Evolutionary conservation across 2,888 invertebrate species (phyloP).

Genomic region (Loripinus fragilis): DNA sequence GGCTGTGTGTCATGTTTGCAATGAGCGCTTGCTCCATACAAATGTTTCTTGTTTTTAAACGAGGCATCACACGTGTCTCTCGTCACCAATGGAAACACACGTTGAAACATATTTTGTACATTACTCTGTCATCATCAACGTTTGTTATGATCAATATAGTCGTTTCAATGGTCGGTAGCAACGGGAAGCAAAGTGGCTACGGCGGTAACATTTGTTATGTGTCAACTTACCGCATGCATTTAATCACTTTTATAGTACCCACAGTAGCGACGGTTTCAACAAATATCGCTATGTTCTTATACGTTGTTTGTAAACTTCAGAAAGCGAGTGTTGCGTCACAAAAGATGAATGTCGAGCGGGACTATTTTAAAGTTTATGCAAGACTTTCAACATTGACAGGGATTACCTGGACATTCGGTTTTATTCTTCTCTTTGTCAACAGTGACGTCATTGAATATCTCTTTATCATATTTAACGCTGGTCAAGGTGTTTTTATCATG

Average conservation of each 20-base stretch:
- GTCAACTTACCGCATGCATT: slow-evolving; percentile 33
- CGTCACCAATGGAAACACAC: neutral
- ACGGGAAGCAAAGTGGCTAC: slow-evolving; percentile 35
- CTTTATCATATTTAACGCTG: slow-evolving; percentile 45
- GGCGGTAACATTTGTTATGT: slow-evolving; percentile 43
- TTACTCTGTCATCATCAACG: slow-evolving; percentile 12
- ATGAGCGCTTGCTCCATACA: slow-evolving; percentile 52
- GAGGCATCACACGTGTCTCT: neutral
- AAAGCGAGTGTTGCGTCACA: slow-evolving; percentile 15
- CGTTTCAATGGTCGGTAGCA: neutral
- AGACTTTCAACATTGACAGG: slow-evolving; percentile 52
- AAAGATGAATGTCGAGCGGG: slow-evolving; percentile 27
- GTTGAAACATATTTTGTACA: slow-evolving; percentile 30
- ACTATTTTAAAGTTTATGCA: slow-evolving; percentile 41
- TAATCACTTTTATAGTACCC: slow-evolving; percentile 35
- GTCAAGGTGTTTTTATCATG: slow-evolving; percentile 53
- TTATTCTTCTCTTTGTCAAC: slow-evolving; percentile 30
- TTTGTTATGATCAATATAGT: slow-evolving; percentile 37
- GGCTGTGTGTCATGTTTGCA: slow-evolving; percentile 44
- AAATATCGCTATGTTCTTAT: slow-evolving; percentile 30
- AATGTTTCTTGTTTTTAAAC: slow-evolving; percentile 41
- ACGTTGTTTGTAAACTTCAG: slow-evolving; percentile 34
- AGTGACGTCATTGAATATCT: slow-evolving; percentile 36
- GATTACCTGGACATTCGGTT: slow-evolving; percentile 49
- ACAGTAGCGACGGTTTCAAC: slow-evolving; percentile 25